A percentile compares a stretch with the other conserved stretches of the same genome.
Conservation (phyloP, 2,113 vertebrate genomes). For the Sphyrna mokarran region DNA sequence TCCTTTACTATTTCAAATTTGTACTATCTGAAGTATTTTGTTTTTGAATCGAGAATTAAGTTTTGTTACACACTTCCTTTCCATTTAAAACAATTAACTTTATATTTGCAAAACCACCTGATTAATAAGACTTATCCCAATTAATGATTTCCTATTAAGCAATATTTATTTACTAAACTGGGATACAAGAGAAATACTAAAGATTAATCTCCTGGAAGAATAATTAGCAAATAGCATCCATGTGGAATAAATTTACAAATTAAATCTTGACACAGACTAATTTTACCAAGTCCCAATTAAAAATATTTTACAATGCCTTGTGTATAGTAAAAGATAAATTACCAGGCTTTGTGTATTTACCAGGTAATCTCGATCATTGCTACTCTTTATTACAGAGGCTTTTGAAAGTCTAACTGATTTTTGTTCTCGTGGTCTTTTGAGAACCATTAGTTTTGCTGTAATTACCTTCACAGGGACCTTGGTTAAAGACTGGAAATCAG, state of each 20-base stretch:
- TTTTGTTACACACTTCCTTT: not conserved
- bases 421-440: conserved; percentile 45
- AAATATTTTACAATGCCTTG: conserved; percentile 48
- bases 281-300: conserved; percentile 45
- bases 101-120: not conserved
- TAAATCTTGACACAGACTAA: not conserved
- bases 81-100: not conserved
- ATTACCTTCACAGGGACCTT: conserved; percentile 51
- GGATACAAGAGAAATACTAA: not conserved
- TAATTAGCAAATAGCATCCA: not conserved
- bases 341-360: conserved; percentile 43
- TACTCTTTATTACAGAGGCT: conserved; percentile 43
- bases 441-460: conserved; percentile 47
- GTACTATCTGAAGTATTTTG: not conserved
- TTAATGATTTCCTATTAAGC: not conserved
- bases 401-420: conserved; percentile 49
- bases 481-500: conserved; percentile 49
- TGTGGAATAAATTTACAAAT: not conserved
- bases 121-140: not conserved
- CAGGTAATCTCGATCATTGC: conserved; percentile 42
- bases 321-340: conserved; percentile 46
- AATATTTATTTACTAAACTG: not conserved
- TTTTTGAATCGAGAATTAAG: not conserved
- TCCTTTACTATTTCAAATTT: not conserved
- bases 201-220: not conserved